A percentile compares a stretch with the other conserved stretches of the same genome.
These are phyloP conservation scores for Bembecia ichneumoniformis DNA, from an alignment of 2,888 invertebrate genomes.

Conservation along the genomic window DNA sequence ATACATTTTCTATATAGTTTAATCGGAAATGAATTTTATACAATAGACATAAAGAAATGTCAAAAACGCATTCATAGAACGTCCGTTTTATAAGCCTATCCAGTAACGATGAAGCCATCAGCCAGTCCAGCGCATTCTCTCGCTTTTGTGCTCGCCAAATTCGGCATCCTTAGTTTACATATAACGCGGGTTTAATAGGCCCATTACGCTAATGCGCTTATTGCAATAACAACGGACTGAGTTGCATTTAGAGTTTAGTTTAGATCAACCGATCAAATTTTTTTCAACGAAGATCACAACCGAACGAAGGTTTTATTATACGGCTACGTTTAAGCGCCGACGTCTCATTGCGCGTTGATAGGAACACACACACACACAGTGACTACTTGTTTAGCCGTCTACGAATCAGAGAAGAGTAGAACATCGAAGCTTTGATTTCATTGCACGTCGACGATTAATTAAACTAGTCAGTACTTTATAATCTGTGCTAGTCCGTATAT, in stretches of 20 bases:
- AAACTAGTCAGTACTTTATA: no score
- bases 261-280: background rate
- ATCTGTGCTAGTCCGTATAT: background rate
- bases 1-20: no score
- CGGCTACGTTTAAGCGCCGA: background rate
- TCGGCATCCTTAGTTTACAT: background rate
- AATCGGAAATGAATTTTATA: no score
- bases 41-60: no score
- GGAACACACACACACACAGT: background rate
- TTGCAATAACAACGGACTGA: background rate
- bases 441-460: background rate
- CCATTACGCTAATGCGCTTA: background rate
- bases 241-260: background rate
- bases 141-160: background rate
- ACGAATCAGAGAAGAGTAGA: background rate
- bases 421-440: background rate
- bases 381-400: background rate
- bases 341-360: background rate
- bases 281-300: background rate
- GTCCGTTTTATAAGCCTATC: no score
- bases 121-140: background rate
- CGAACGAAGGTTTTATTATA: background rate
- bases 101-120: no score
- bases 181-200: background rate
- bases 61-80: no score